Percentiles rank a stretch among this genome's conserved stretches.
phyloP scores from a whole-genome alignment of 2,113 vertebrate genomes.

The Phyllostomus discolor region DNA sequence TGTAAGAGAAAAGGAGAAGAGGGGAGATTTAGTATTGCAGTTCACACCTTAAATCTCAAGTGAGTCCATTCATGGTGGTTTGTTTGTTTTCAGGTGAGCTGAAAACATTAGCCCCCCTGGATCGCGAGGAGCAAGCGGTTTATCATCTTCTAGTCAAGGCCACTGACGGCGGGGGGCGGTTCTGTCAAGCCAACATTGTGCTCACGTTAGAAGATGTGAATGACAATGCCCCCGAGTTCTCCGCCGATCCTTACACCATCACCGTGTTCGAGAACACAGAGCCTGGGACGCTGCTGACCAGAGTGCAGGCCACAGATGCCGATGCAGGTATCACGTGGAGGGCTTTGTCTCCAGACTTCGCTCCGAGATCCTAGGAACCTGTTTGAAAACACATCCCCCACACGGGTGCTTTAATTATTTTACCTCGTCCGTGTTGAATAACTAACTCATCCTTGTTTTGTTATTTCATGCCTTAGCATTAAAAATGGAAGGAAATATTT shows the following conservation, averaged over 20 bases:
- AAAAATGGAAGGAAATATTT: background rate
- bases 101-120: constrained; percentile 88
- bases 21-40: background rate
- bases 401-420: rapidly evolving
- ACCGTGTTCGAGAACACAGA: constrained; percentile 98
- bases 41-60: background rate
- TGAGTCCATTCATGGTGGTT: background rate
- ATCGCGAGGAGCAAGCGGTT: constrained; percentile 88
- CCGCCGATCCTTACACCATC: constrained; percentile 87
- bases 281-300: constrained; percentile 87
- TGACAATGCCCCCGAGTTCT: constrained; percentile 92
- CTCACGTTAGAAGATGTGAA: constrained; percentile 92
- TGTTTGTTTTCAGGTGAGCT: constrained; percentile 87
- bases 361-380: too few species aligned
- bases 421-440: rapidly evolving
- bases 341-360: rapidly evolving
- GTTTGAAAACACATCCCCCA: rapidly evolving
- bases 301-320: constrained; percentile 90
- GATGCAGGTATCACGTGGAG: constrained; percentile 84
- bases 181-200: constrained; percentile 88
- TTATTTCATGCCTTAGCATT: background rate
- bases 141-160: constrained; percentile 89
- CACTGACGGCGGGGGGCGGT: constrained; percentile 91
- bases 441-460: rapidly evolving
- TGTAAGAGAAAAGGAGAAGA: background rate